Base-by-base conservation (phyloP, 2,888 invertebrate genomes). In the Machimus atricapillus region DNA sequence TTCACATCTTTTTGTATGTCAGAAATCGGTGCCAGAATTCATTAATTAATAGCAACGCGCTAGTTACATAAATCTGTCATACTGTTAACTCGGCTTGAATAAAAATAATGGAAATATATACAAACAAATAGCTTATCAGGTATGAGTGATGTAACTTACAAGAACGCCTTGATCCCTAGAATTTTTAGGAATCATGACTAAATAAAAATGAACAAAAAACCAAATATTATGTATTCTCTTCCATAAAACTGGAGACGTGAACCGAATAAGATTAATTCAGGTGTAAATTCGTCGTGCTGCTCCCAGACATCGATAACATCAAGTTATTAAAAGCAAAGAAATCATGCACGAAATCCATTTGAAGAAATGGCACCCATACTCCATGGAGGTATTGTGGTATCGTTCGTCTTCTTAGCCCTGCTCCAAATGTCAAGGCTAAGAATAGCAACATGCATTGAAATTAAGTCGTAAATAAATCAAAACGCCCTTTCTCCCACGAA, bases 391-490 rank as follows among this genome's bases (percentile, higher is more conserved):
- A 23, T 19, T 12, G 23, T 58, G 12, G 19, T 19, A 23, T 19
- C 27, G 23, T 66, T 27, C 19, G 27, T 66, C 66, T 66, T 66
- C 19, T 27, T 66, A 27, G 66, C 66, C 27, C 66, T 66, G 52
- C 19, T 66, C 66, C 27, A 66, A 66, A 66, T 66, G 66, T 66
- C 66, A 66, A 66, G 66, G 66, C 66, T 66, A 66, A 66, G 66
- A 66, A 66, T 66, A 66, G 66, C 66, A 66, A 19, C 66, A 16
- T 52, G 27, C 66, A 66, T 12, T 66, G 27, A 34, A 46, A 76
- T 37, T 76, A 37, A 76, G 34, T 37, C 27, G 76, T 76, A 43
- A 81, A 52, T 52, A 81, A 81, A 81, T 81, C 81, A 81, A 81
- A 81, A n/a, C 81, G 16, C 66, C 66, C 27, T 66, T 27, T 27